Evolutionary conservation across 2,113 vertebrate species (phyloP).

Genomic region (Crocuta crocuta): DNA sequence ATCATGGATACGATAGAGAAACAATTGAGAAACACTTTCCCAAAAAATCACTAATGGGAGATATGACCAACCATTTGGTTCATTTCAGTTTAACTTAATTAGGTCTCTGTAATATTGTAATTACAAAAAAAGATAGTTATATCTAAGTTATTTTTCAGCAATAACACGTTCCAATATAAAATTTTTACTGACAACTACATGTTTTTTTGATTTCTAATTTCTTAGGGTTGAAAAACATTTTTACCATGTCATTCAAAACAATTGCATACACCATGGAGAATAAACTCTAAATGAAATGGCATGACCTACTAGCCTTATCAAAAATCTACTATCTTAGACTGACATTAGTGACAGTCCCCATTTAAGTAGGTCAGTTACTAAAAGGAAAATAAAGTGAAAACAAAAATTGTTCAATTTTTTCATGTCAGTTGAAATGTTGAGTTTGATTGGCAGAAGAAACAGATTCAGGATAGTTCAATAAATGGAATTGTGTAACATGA

Average conservation of each 20-base stretch:
- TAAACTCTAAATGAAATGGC: slow-evolving; percentile 57
- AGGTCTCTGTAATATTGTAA: neutral
- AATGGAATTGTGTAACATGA: slow-evolving; percentile 44
- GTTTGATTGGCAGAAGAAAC: slow-evolving; percentile 41
- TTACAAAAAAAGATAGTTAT: neutral
- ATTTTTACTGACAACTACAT: neutral
- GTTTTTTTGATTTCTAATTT: slow-evolving; percentile 47
- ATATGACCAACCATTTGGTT: neutral
- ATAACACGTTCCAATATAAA: neutral
- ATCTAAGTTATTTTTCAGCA: neutral
- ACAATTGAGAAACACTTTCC: neutral
- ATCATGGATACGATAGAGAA: neutral
- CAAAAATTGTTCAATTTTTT: slow-evolving; percentile 61
- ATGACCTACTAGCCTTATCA: neutral
- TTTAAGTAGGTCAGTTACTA: slow-evolving; percentile 67
- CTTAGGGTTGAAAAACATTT: slow-evolving; percentile 34
- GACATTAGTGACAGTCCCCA: slow-evolving; percentile 45
- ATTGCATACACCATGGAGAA: neutral
- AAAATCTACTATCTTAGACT: slow-evolving; percentile 49
- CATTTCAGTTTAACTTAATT: neutral
- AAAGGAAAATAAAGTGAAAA: slow-evolving; percentile 64
- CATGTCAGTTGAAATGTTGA: slow-evolving; percentile 50
- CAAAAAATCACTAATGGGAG: neutral
- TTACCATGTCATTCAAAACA: slow-evolving; percentile 64
- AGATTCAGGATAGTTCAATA: slow-evolving; percentile 4